A percentile compares a stretch with the other conserved stretches of the same genome.
phyloP scores from a whole-genome alignment of 2,113 vertebrate genomes.

The Chaenocephalus aceratus region DNA sequence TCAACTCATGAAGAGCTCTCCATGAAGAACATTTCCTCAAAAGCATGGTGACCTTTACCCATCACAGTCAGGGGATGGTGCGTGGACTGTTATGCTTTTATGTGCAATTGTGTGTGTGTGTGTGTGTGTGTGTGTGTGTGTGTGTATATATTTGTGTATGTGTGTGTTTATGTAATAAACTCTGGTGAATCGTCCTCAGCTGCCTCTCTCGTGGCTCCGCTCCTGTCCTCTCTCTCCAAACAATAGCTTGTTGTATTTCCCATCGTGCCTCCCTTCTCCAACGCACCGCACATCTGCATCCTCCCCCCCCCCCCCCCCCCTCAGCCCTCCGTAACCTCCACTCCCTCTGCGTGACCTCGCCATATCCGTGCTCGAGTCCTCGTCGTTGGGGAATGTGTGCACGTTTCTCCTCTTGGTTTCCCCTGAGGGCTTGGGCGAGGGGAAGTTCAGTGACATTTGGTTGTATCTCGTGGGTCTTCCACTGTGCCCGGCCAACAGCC shows the following conservation, averaged over 20 bases:
- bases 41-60: constrained; percentile 28
- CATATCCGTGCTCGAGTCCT: constrained; percentile 43
- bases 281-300: constrained; percentile 80
- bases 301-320: constrained; percentile 57
- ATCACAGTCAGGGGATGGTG: constrained; percentile 30
- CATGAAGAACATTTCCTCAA: constrained; percentile 22
- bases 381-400: constrained; percentile 45
- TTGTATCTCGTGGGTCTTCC: constrained; percentile 54
- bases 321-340: constrained; percentile 48
- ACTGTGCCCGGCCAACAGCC: constrained; percentile 54
- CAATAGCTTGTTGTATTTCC: constrained; percentile 82
- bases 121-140: constrained; percentile 7
- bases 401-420: constrained; percentile 62
- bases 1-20: background rate
- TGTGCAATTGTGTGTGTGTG: constrained; percentile 5
- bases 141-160: constrained; percentile 12
- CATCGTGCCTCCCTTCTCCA: constrained; percentile 70
- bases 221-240: constrained; percentile 70
- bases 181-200: constrained; percentile 68
- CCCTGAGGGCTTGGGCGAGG: constrained; percentile 52
- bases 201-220: constrained; percentile 69
- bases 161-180: constrained; percentile 27
- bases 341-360: constrained; percentile 59
- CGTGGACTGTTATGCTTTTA: constrained; percentile 25
- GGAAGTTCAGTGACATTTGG: constrained; percentile 60